These are phyloP conservation scores for Drosophila siamana DNA, from an alignment of 2,888 invertebrate genomes.

Conservation along the genomic window DNA sequence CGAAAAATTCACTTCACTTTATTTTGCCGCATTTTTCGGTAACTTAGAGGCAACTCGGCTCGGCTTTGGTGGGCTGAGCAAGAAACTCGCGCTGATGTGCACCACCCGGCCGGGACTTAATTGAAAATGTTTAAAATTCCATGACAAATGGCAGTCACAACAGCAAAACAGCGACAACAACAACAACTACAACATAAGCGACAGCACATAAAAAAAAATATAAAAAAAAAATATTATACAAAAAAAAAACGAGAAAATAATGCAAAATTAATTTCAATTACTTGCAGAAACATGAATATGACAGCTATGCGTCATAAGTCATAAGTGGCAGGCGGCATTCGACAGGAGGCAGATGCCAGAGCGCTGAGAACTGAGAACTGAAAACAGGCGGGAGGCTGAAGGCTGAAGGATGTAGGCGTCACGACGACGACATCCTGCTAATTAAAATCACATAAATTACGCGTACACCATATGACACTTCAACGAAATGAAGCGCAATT, in stretches of 20 bases:
- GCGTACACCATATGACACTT: conserved; percentile 68
- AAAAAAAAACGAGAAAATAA: conserved; percentile 49
- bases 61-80: not conserved
- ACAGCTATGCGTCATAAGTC: conserved; percentile 77
- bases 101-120: conserved; percentile 60
- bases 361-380: not conserved
- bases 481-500: conserved; percentile 50
- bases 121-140: conserved; percentile 81
- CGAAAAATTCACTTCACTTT: conserved; percentile 75
- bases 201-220: not conserved
- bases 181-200: not conserved
- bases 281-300: conserved; percentile 73
- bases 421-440: conserved; percentile 48
- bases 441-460: conserved; percentile 80
- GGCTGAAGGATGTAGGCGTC: conserved; percentile 9
- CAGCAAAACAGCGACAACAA: conserved; percentile 15
- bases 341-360: not conserved
- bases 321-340: conserved; percentile 13
- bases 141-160: conserved; percentile 62
- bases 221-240: conserved; percentile 6
- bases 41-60: conserved; percentile 68
- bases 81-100: conserved; percentile 58
- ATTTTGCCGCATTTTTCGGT: conserved; percentile 61
- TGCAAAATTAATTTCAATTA: conserved; percentile 82
- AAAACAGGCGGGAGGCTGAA: not conserved